Conservation (phyloP, 2,888 invertebrate species). For the Yponomeuta sedellus region DNA sequence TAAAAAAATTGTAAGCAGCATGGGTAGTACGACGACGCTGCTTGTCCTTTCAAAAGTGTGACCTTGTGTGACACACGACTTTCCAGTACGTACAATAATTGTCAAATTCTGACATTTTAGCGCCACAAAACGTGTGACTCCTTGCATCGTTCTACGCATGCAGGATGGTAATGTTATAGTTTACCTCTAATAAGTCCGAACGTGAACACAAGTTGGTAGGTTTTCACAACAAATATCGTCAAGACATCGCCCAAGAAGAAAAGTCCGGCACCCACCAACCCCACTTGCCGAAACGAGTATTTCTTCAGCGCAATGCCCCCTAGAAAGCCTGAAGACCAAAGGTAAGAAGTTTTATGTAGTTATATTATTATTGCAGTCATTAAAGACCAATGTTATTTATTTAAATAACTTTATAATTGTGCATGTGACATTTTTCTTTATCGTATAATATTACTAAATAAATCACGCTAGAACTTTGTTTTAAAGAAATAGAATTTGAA, state of each 20-base stretch:
- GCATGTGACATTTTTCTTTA: too few relatives aligned
- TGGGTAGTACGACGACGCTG: too few relatives aligned
- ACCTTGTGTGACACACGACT: too few relatives aligned
- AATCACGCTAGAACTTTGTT: too few relatives aligned
- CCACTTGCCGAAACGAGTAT: constrained; percentile 81
- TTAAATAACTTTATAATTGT: neutral
- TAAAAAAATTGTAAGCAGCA: too few relatives aligned
- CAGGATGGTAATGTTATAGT: neutral
- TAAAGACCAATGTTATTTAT: neutral
- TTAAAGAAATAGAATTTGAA: neutral
- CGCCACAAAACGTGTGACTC: too few relatives aligned
- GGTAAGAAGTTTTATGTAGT: neutral
- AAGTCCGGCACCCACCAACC: constrained; percentile 78
- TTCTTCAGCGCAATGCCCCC: constrained; percentile 81
- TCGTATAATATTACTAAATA: too few relatives aligned
- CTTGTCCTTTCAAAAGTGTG: too few relatives aligned
- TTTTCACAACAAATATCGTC: constrained; percentile 78
- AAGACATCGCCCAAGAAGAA: constrained; percentile 79
- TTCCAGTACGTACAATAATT: too few relatives aligned
- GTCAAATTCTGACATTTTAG: too few relatives aligned
- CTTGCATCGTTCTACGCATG: too few relatives aligned
- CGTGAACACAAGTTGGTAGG: constrained; percentile 78
- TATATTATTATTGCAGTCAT: neutral
- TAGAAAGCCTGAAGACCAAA: constrained; percentile 75
- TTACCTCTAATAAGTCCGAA: constrained; percentile 80